Conservation (phyloP, 1,140 invertebrate species). For the Globodera rostochiensis region DNA sequence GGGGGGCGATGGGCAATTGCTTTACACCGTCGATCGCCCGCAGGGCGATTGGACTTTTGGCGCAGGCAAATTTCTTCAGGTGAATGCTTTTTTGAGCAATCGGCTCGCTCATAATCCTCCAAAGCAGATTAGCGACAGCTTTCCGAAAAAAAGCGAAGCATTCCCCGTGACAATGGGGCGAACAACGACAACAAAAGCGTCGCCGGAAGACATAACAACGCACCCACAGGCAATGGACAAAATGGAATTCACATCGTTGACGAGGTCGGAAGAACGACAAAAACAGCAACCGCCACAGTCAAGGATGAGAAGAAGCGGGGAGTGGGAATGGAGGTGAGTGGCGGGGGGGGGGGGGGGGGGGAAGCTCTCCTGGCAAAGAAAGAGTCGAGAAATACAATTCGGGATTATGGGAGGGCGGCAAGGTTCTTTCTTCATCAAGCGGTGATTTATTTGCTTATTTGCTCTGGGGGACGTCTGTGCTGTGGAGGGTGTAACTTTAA, state of each 20-base stretch:
- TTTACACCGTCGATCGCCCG: slow-evolving; percentile 1
- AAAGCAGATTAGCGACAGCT: slow-evolving; percentile 8
- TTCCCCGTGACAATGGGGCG: not conserved
- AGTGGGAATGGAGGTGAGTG: too few relatives aligned
- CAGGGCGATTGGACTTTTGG: slow-evolving; percentile 16
- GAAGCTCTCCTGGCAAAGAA: not conserved
- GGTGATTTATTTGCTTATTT: not conserved
- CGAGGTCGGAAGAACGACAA: not conserved
- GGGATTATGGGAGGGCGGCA: not conserved
- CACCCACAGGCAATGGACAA: not conserved
- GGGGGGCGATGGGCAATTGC: not conserved
- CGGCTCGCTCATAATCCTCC: not conserved
- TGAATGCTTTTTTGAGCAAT: not conserved
- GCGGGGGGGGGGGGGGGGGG: not conserved
- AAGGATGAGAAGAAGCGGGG: not conserved
- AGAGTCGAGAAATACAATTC: not conserved
- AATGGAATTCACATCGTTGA: not conserved
- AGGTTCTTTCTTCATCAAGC: not conserved
- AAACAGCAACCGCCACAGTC: not conserved
- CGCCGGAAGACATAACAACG: not conserved
- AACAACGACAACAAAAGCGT: not conserved
- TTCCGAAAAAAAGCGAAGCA: not conserved
- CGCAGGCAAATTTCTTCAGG: slow-evolving; percentile 1
- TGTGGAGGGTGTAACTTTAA: not conserved
- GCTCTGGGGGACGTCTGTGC: not conserved